Evolutionary conservation across 2,888 invertebrate genomes (phyloP), one percentile per base, ranked within the genome.

Genomic region (Ceriagrion tenellum): DNA sequence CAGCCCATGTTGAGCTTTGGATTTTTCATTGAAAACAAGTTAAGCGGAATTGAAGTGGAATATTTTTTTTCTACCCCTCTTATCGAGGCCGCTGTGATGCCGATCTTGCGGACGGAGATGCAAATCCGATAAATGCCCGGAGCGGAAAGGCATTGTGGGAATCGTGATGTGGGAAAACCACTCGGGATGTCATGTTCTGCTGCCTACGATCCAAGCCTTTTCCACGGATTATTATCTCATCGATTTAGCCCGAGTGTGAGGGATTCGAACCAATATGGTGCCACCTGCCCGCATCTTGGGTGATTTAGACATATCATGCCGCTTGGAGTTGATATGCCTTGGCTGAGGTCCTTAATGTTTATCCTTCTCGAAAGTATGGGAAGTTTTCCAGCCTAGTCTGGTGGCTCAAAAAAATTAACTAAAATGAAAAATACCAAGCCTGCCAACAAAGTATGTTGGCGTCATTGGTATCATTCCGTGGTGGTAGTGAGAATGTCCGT

Each of bases 1-100:
- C 81, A 81, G 81, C 35, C 30, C 10, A 1, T 35, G 81, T 16
- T 0, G 81, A 12, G 81, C 12, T 30, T 81, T 81, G 81, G 35
- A 35, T 35, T 35, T 81, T 81, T 81, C 81, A 81, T 81, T 81
- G 81, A 81, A 81, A 81, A 35, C 81, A 30, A 30, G 81, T 81
- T 30, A 81, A 81, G 81, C 18, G 81, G 81, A 81, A 81, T 35
- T 81, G 6, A 35, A 35, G 8, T 26, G 81, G 35, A 81, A 81
- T 35, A 35, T 35, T 81, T 35, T 35, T n/a, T 30, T 74, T 13
- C 0, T 16, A 18, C 12, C 6, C 26, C n/a, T 35, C 81, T 0
- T 1, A 35, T 81, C 35, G 35, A 30, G 13, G 18, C 30, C 12
- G 4, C 30, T 35, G 81, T 81, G 81, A 69, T 69, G 10, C 69